Base-by-base conservation (phyloP, 2,888 invertebrate genomes). In the Brachyptera risi region DNA sequence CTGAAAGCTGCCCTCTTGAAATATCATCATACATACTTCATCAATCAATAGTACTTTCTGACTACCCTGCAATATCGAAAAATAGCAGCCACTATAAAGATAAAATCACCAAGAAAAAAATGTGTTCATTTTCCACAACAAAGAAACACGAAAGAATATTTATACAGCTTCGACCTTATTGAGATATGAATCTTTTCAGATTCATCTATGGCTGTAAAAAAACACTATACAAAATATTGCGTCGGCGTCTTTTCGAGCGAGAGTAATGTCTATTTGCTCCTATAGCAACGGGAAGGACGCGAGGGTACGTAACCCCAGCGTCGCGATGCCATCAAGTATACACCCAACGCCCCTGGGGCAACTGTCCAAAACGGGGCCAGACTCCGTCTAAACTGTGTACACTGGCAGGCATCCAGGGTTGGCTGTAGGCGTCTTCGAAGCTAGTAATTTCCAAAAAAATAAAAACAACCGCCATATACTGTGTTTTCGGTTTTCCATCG, bases 141-240 rank as follows among this genome's bases (percentile, higher is more conserved):
- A n/a, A 23, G 23, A 19, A 21, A 44, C 21, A 44, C 21, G 21
- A 17, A 17, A 44, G 5, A 11, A 7, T 31, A 44, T 44, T 15
- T 44, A 44, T 44, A 44, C 21, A 44, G 44, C 21, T 44, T n/a
- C 21, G 44, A 44, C 44, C 44, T 21, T 11, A 44, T 44, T 19
- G 44, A 44, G 44, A 44, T 44, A 21, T 15, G 21, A 19, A 44
- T 44, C 44, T 44, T 44, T n/a, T n/a, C n/a, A n/a, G 7, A 21
- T 3, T n/a, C 44, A 17, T 31, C 5, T n/a, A n/a, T n/a, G 31
- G 5, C 11, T 31, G 31, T 31, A 31, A 31, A n/a, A n/a, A 31
- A 31, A 31, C n/a, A n/a, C 31, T 11, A 31, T 31, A 31, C 31
- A 31, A 31, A 31, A 31, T 31, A 11, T 31, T 7, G 31, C 31